phyloP scores from a whole-genome alignment of 2,888 invertebrate species.

The Lamellibrachia columna region DNA sequence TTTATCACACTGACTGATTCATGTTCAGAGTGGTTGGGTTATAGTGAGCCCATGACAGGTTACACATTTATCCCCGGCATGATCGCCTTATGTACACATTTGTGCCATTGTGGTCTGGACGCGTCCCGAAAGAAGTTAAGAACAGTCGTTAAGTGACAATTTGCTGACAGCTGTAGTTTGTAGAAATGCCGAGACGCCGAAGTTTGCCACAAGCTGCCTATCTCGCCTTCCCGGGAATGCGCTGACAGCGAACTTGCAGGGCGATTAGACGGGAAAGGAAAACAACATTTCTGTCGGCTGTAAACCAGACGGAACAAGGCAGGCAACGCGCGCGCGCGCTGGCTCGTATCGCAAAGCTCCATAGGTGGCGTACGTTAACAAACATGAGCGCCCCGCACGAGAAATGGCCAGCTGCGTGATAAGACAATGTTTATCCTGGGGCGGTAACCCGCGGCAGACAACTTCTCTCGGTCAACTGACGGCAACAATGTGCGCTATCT shows the following conservation, averaged over 20 bases:
- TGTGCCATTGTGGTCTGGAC: too few relatives aligned
- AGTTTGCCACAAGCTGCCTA: not conserved
- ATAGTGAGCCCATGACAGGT: too few relatives aligned
- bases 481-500: not conserved
- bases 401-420: not conserved
- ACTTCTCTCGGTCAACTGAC: not conserved
- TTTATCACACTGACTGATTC: too few relatives aligned
- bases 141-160: too few relatives aligned
- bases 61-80: too few relatives aligned
- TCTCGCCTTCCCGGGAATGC: not conserved
- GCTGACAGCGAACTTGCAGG: not conserved
- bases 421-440: not conserved
- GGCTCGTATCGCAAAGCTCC: not conserved
- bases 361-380: not conserved
- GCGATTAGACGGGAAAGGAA: not conserved
- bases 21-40: too few relatives aligned
- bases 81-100: too few relatives aligned
- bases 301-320: not conserved
- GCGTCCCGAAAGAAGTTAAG: too few relatives aligned
- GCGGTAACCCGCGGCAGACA: not conserved
- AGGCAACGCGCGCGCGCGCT: not conserved
- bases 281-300: constrained; percentile 16
- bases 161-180: not conserved
- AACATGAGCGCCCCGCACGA: not conserved
- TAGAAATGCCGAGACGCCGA: not conserved